A percentile compares a stretch with the other conserved stretches of the same genome.
Conservation (phyloP, 2,888 invertebrate species). For the Hetaerina titia region DNA sequence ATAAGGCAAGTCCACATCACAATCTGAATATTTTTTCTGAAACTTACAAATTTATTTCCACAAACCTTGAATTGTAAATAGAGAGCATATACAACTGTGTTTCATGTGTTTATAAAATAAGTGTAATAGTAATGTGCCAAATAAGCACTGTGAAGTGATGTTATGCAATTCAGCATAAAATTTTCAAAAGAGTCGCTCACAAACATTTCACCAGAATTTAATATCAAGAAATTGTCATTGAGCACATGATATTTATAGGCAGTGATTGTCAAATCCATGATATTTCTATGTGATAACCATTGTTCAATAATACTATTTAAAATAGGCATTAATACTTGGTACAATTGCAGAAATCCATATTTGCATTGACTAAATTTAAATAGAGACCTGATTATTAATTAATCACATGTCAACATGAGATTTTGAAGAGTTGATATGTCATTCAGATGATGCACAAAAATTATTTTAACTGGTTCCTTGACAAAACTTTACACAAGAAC, state of each 20-base stretch:
- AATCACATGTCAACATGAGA: neutral
- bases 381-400: neutral
- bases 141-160: neutral
- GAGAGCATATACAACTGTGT: conserved; percentile 37
- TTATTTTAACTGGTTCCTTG: neutral
- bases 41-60: neutral
- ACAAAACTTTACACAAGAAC: neutral
- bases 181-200: neutral
- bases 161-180: neutral
- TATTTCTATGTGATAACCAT: neutral
- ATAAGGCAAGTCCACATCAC: conserved; percentile 42
- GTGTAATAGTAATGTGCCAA: neutral
- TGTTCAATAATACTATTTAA: too few relatives aligned
- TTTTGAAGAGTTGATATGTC: neutral
- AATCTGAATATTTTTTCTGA: neutral
- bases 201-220: neutral
- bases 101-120: neutral
- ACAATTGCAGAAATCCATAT: neutral
- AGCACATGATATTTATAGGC: neutral
- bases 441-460: neutral
- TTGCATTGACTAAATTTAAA: neutral
- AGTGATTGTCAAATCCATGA: neutral
- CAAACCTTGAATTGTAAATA: neutral
- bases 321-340: too few relatives aligned
- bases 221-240: neutral